These are phyloP conservation scores for Oncopodura yosiiana DNA, from an alignment of 1,140 invertebrate species.

Conservation along the genomic window DNA sequence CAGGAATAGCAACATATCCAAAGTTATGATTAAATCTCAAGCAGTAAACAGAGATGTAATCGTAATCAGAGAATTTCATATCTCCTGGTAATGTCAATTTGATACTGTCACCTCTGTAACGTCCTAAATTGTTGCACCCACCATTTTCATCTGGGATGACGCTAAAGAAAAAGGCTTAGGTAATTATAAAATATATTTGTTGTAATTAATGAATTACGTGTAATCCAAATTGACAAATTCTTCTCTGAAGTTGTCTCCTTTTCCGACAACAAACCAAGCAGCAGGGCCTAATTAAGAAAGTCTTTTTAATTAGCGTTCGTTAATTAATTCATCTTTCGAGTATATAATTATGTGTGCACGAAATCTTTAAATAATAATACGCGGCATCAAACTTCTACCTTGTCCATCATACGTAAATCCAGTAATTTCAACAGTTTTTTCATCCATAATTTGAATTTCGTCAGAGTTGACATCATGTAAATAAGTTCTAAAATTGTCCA, in stretches of 20 bases:
- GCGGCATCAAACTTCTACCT: too few species aligned
- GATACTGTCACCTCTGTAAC: conserved; percentile 24
- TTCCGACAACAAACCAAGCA: conserved; percentile 32
- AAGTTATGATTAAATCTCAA: conserved; percentile 34
- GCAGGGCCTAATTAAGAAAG: too few species aligned
- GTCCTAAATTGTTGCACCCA: conserved; percentile 24
- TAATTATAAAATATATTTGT: too few species aligned
- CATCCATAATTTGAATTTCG: conserved; percentile 19
- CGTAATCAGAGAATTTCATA: conserved; percentile 31
- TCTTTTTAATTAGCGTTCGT: too few species aligned
- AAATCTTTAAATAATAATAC: too few species aligned
- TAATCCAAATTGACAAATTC: conserved; percentile 28
- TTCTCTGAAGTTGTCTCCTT: conserved; percentile 11
- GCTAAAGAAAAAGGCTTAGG: too few species aligned
- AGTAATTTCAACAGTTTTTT: conserved; percentile 24
- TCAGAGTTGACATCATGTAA: conserved; percentile 6
- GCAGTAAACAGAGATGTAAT: conserved; percentile 30
- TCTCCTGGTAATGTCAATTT: conserved; percentile 22
- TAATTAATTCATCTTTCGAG: too few species aligned
- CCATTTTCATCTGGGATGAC: conserved; percentile 32
- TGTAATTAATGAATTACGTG: too few species aligned
- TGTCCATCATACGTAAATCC: conserved; percentile 20
- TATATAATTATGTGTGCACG: too few species aligned
- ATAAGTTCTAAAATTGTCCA: conserved; percentile 5
- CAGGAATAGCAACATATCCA: conserved; percentile 27